phyloP scores from a whole-genome alignment of 2,888 invertebrate genomes.

The Lysandra bellargus region DNA sequence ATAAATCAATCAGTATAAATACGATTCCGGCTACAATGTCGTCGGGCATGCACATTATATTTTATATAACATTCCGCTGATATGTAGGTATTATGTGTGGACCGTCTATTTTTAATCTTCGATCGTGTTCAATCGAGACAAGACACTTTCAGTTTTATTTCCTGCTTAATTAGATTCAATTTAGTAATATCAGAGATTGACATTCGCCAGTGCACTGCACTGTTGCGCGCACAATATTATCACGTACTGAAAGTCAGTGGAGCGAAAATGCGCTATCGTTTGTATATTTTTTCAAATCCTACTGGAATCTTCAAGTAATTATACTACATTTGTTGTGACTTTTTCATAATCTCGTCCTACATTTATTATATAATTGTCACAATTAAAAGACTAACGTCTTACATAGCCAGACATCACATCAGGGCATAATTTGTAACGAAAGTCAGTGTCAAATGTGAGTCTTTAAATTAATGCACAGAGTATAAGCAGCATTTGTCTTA shows the following conservation, averaged over 20 bases:
- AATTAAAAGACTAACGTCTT: background rate
- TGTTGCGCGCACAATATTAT: constrained; percentile 4
- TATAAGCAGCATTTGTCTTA: background rate
- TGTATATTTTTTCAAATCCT: background rate
- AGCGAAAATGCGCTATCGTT: background rate
- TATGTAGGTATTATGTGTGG: background rate
- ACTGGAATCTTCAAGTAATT: too few species aligned
- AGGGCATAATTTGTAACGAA: background rate
- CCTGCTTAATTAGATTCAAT: background rate
- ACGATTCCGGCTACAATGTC: constrained; percentile 60
- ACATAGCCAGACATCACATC: background rate
- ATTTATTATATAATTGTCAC: background rate
- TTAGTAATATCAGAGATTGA: background rate
- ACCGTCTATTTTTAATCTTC: constrained; percentile 49
- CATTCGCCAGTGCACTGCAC: constrained; percentile 1
- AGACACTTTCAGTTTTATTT: constrained; percentile 27
- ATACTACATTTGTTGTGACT: too few species aligned
- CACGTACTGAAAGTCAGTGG: background rate
- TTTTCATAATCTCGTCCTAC: background rate
- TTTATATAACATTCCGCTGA: constrained; percentile 11
- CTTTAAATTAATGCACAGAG: background rate
- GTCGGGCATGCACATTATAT: constrained; percentile 57
- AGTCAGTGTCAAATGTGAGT: background rate
- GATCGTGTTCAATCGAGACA: constrained; percentile 9
- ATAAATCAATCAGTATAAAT: constrained; percentile 41